These are phyloP conservation scores for Palaemon carinicauda DNA, from an alignment of 1,140 invertebrate genomes.

Conservation along the genomic window DNA sequence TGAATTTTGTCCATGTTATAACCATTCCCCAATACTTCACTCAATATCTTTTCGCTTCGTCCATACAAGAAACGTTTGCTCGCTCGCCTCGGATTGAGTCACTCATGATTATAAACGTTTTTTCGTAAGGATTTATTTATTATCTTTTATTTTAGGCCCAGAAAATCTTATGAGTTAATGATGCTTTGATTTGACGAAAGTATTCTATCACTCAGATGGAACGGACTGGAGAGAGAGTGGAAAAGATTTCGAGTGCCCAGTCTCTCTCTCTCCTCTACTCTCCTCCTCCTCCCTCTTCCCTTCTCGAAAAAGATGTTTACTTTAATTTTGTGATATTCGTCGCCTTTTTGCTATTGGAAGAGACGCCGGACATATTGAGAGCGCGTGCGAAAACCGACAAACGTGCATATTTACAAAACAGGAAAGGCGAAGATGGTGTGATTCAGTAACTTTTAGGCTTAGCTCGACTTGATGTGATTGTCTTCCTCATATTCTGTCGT, in stretches of 20 bases:
- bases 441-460: background rate
- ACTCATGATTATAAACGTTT: too few species aligned
- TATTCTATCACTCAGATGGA: too few species aligned
- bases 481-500: background rate
- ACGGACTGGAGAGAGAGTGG: too few species aligned
- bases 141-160: background rate
- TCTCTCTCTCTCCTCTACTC: background rate
- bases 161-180: too few species aligned
- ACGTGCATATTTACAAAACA: constrained; percentile 5
- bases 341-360: constrained; percentile 40
- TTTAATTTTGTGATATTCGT: constrained; percentile 55
- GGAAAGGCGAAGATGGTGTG: background rate
- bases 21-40: background rate
- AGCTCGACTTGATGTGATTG: background rate
- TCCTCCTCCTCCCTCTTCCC: background rate
- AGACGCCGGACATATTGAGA: constrained; percentile 40
- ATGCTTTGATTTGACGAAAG: too few species aligned
- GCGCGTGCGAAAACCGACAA: constrained; percentile 2
- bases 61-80: background rate
- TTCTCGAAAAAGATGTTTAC: constrained; percentile 37
- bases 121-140: background rate
- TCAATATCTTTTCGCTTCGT: constrained; percentile 37
- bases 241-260: too few species aligned
- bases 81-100: background rate
- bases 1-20: constrained; percentile 47